Evolutionary conservation across 2,113 vertebrate genomes (phyloP).

Genomic region (Bambusicola thoracicus): DNA sequence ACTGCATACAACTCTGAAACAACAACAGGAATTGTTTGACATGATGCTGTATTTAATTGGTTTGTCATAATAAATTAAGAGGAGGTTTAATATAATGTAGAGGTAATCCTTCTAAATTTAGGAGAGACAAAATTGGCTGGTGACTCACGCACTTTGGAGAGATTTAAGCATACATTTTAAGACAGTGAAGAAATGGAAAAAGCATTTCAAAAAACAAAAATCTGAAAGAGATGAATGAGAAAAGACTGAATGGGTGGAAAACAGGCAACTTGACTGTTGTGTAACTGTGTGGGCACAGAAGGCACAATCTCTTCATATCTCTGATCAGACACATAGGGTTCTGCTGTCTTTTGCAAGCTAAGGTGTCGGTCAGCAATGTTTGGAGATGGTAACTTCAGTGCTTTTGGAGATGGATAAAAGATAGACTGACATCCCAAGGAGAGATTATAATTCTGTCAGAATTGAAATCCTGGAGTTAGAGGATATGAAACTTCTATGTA

Average conservation of each 20-base stretch:
- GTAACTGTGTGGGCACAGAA: not conserved
- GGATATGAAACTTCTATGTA: not conserved
- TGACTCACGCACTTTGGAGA: not conserved
- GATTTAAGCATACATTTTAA: not conserved
- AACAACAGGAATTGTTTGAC: not conserved
- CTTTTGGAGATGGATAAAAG: not conserved
- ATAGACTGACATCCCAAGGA: not conserved
- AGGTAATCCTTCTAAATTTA: not conserved
- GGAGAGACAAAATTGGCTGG: not conserved
- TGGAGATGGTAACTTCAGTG: not conserved
- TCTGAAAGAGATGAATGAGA: not conserved
- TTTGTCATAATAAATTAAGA: not conserved
- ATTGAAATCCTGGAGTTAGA: not conserved
- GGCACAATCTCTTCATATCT: not conserved
- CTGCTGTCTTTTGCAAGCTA: not conserved
- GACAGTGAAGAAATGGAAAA: not conserved
- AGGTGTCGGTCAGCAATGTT: not conserved
- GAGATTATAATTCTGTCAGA: not conserved
- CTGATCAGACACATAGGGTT: not conserved
- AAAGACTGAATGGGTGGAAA: not conserved
- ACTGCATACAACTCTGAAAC: not conserved
- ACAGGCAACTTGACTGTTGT: not conserved
- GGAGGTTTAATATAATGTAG: not conserved
- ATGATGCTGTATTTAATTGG: not conserved
- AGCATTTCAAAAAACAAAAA: not conserved